Evolutionary conservation across 2,113 vertebrate species (phyloP), one percentile per base, ranked within the genome.

Genomic region (Bos javanicus): DNA sequence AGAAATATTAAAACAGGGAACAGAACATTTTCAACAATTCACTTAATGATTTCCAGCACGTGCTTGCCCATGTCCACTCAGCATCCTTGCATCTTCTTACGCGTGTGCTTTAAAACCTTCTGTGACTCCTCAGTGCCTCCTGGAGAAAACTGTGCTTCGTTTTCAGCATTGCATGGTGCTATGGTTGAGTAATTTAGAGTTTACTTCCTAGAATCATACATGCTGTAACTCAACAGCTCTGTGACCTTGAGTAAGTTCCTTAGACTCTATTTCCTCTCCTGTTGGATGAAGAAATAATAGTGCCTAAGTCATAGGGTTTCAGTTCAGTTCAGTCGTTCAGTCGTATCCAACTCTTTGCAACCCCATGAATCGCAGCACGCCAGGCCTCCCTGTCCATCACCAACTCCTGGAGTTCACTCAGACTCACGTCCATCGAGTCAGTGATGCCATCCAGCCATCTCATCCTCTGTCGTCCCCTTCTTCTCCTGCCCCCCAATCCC

Each of bases 1-100:
- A 91, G 46, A 95, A 95, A 78, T 60, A 86, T 25, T 91, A 82
- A 87, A 93, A 84, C 21, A 76, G 5, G n/a, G 43, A 92, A 74
- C 50, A 59, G 52, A 94, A 54, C 59, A 64, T 74, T 88, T 91
- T 85, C 90, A 88, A 30, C 52, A 57, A 6, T 93, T 95, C 76
- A 67, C 59, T n/a, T 91, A 93, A 91, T 39, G 23, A 56, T 71
- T 97, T 94, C 71, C 50, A 90, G 46, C 76, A 87, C 12, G 26
- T 90, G 60, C 26, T 56, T 67, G 50, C 84, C 80, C 54, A 60
- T 50, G 71, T 83, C 87, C 11, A 4, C 5, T 76, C 43, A 3
- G 43, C 43, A 64, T 54, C 36, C 25, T 82, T 57, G 28, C 23
- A 21, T 83, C 13, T 30, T n/a, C 19, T 30, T 39, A 76, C 54